Percentiles rank a stretch among this genome's conserved stretches.
phyloP scores from a whole-genome alignment of 2,888 invertebrate genomes.

The Hipparchia semele region DNA sequence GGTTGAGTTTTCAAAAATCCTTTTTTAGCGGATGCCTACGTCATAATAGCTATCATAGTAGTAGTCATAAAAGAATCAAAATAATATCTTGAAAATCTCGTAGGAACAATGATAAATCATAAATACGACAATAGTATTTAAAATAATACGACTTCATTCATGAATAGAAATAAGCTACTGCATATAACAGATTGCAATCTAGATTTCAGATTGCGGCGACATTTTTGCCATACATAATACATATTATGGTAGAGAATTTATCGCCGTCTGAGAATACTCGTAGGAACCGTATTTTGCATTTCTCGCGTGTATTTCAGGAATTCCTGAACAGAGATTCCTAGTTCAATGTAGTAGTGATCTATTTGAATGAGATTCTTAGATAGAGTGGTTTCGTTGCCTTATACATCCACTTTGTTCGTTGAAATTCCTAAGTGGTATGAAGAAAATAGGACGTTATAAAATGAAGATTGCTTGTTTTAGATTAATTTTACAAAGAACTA shows the following conservation, averaged over 20 bases:
- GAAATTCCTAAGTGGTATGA: conserved; percentile 3
- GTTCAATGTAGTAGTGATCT: conserved; percentile 20
- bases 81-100: neutral
- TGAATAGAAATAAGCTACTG: conserved; percentile 22
- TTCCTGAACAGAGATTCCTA: conserved; percentile 23
- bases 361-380: conserved; percentile 15
- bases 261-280: conserved; percentile 23
- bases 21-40: too few relatives aligned
- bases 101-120: neutral
- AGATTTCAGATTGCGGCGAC: conserved; percentile 24
- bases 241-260: conserved; percentile 20
- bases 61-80: neutral
- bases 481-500: neutral
- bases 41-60: too few relatives aligned
- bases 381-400: conserved; percentile 10
- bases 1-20: too few relatives aligned
- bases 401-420: conserved; percentile 5
- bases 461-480: neutral
- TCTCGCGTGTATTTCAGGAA: conserved; percentile 23
- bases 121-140: neutral
- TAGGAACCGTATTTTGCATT: conserved; percentile 22
- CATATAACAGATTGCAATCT: conserved; percentile 20
- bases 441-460: neutral
- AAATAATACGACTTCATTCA: conserved; percentile 10
- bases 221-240: conserved; percentile 26